phyloP scores from a whole-genome alignment of 2,888 invertebrate species.

The Drosophila diplacantha region DNA sequence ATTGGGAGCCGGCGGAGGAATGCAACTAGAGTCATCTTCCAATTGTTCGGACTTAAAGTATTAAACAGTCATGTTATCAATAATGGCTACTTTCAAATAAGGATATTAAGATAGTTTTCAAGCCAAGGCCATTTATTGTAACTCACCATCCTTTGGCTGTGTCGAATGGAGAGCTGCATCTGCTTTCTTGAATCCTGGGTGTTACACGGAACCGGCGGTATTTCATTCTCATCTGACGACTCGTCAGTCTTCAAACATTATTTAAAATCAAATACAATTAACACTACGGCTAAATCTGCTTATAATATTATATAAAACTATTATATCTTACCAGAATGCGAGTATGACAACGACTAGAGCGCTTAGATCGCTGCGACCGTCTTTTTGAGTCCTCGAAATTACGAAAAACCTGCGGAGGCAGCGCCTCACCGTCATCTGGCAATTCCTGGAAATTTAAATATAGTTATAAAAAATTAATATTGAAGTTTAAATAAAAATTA shows the following conservation, averaged over 20 bases:
- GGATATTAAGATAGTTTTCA: background rate
- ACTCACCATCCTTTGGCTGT: background rate
- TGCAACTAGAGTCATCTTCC: background rate
- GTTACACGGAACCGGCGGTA: background rate
- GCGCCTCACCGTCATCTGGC: background rate
- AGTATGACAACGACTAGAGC: background rate
- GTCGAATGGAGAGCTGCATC: background rate
- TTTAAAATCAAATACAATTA: background rate
- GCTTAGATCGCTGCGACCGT: background rate
- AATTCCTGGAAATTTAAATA: background rate
- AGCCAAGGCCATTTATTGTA: background rate
- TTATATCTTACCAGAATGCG: background rate
- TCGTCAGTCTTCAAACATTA: background rate
- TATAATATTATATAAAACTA: background rate
- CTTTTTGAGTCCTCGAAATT: background rate
- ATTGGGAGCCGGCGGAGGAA: constrained; percentile 3
- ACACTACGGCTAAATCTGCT: background rate
- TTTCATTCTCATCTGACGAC: background rate
- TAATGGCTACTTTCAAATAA: too few relatives aligned
- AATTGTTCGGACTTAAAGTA: background rate
- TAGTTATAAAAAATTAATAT: background rate
- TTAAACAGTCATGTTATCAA: background rate
- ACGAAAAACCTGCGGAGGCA: background rate
- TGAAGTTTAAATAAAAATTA: background rate
- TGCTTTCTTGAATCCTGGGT: background rate